A percentile compares a stretch with the other conserved stretches of the same genome.
phyloP scores from a whole-genome alignment of 1,140 invertebrate genomes.

The Caenorhabditis briggsae region DNA sequence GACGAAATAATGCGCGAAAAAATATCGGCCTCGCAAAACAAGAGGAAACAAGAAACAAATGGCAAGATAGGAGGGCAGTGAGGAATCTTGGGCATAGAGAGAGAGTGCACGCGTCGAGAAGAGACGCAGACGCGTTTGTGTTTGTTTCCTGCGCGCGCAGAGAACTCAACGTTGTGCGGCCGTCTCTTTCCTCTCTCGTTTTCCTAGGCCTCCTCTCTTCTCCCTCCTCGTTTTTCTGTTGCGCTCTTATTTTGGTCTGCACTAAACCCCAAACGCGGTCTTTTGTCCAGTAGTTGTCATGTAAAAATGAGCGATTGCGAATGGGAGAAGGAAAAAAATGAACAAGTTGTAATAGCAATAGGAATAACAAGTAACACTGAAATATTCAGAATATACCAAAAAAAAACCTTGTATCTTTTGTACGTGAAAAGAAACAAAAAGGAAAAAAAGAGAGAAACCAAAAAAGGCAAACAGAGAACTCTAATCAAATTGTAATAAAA shows the following conservation, averaged over 20 bases:
- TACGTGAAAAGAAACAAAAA: background rate
- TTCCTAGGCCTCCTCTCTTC: no score
- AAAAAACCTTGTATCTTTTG: background rate
- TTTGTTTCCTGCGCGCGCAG: slow-evolving; percentile 18
- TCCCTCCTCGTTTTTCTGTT: background rate
- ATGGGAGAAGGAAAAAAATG: background rate
- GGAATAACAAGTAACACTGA: no score
- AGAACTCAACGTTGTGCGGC: background rate
- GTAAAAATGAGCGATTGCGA: slow-evolving; percentile 40
- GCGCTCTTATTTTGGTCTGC: slow-evolving; percentile 53
- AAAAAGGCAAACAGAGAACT: background rate
- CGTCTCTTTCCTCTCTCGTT: background rate
- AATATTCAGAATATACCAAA: no score
- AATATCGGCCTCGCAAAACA: slow-evolving; percentile 38
- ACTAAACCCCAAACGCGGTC: slow-evolving; percentile 43
- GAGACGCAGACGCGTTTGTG: background rate
- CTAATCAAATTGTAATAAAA: slow-evolving; percentile 43
- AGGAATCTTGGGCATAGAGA: background rate
- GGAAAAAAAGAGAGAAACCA: background rate
- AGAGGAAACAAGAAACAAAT: slow-evolving; percentile 17
- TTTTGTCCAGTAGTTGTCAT: slow-evolving; percentile 53
- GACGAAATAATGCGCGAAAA: slow-evolving; percentile 46
- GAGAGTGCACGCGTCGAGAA: background rate
- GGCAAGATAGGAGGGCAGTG: slow-evolving; percentile 23
- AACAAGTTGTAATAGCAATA: background rate